A percentile compares a stretch with the other conserved stretches of the same genome.
These are phyloP conservation scores for Odontomachus brunneus DNA, from an alignment of 1,140 invertebrate species.

Conservation along the genomic window DNA sequence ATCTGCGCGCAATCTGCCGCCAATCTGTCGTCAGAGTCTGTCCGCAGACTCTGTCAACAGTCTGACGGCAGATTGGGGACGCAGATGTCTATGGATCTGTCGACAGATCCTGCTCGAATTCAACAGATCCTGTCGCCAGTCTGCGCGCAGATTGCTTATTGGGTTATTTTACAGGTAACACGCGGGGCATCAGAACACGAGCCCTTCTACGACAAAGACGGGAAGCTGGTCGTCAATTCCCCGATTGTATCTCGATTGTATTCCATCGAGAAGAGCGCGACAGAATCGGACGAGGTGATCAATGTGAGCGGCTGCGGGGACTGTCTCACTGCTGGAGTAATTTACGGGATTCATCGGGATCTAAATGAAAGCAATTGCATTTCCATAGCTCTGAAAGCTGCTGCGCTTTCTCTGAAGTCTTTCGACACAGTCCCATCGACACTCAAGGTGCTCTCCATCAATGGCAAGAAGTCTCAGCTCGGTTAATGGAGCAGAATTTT, in stretches of 20 bases:
- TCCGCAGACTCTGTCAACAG: too few species aligned
- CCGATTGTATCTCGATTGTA: conserved; percentile 78
- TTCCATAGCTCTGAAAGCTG: conserved; percentile 84
- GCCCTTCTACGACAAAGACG: conserved; percentile 74
- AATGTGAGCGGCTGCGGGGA: conserved; percentile 87
- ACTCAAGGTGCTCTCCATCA: conserved; percentile 51
- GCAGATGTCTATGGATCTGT: too few species aligned
- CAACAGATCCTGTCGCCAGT: too few species aligned
- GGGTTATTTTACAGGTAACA: too few species aligned
- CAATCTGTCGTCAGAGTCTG: too few species aligned
- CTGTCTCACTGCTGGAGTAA: conserved; percentile 86
- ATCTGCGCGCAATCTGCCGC: too few species aligned
- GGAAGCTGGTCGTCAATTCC: conserved; percentile 63
- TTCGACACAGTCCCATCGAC: conserved; percentile 83
- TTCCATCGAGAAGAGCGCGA: conserved; percentile 58
- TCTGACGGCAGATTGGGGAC: too few species aligned
- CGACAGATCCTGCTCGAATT: too few species aligned
- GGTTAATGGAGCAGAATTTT: too few species aligned
- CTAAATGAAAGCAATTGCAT: conserved; percentile 83
- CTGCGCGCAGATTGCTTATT: too few species aligned
- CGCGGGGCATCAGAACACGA: conserved; percentile 71
- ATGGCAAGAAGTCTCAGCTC: not conserved
- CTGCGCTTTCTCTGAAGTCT: conserved; percentile 84
- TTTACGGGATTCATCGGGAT: conserved; percentile 84
- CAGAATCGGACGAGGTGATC: conserved; percentile 68